A percentile compares a stretch with the other conserved stretches of the same genome.
Evolutionary conservation across 2,113 vertebrate species (phyloP).

Genomic region (Saimiri boliviensis): DNA sequence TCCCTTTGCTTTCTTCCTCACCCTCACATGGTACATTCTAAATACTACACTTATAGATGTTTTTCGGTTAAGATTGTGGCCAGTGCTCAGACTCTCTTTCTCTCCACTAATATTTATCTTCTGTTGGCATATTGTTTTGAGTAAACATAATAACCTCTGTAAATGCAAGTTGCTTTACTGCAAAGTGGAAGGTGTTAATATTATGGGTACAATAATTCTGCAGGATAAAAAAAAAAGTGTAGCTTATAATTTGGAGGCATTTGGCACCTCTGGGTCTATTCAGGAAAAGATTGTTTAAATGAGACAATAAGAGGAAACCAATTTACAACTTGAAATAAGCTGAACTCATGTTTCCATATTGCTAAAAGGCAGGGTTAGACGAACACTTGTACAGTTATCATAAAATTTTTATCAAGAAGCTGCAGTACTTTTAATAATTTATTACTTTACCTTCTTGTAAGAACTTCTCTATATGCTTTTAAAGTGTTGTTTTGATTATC

Average conservation of each 20-base stretch:
- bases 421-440: slow-evolving; percentile 72
- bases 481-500: slow-evolving; percentile 64
- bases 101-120: not conserved
- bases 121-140: not conserved
- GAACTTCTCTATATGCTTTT: slow-evolving; percentile 53
- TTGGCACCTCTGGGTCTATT: slow-evolving; percentile 64
- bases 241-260: slow-evolving; percentile 63
- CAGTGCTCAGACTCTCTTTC: not conserved
- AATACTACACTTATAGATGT: not conserved
- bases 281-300: slow-evolving; percentile 74
- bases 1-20: not conserved
- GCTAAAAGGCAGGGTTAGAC: slow-evolving; percentile 65
- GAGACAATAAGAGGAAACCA: slow-evolving; percentile 72
- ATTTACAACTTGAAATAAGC: slow-evolving; percentile 74
- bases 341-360: slow-evolving; percentile 61
- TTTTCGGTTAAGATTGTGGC: not conserved
- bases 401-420: slow-evolving; percentile 73
- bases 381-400: slow-evolving; percentile 62
- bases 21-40: not conserved
- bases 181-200: slow-evolving; percentile 57
- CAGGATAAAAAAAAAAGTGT: slow-evolving; percentile 28
- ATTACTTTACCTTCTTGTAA: slow-evolving; percentile 63
- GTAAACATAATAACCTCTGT: slow-evolving; percentile 46
- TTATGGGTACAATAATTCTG: slow-evolving; percentile 31
- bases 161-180: slow-evolving; percentile 59